These are phyloP conservation scores for Morus bassanus DNA, from an alignment of 2,797 vertebrate species.

Conservation along the genomic window DNA sequence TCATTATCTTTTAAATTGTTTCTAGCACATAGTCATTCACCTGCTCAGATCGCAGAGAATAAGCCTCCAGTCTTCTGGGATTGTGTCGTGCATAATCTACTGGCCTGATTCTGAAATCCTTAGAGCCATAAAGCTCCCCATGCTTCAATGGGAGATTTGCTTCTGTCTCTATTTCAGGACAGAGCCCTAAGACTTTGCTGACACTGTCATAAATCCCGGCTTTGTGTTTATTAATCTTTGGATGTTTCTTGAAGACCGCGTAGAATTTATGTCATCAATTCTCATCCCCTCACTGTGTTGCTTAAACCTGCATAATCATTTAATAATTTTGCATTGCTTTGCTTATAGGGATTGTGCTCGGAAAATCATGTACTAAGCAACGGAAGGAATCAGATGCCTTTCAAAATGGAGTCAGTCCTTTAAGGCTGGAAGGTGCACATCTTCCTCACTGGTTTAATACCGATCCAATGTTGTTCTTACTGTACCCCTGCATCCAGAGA, in stretches of 20 bases:
- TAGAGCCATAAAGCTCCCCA: background rate
- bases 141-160: conserved; percentile 31
- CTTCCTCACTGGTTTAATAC: background rate
- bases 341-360: background rate
- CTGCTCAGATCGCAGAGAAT: background rate
- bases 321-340: background rate
- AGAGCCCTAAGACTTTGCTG: conserved; percentile 60
- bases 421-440: background rate
- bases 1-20: background rate
- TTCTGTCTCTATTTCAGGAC: conserved; percentile 53
- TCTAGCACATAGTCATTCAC: background rate
- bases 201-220: conserved; percentile 55
- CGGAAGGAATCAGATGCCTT: background rate
- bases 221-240: conserved; percentile 28
- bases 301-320: background rate
- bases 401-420: background rate
- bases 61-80: background rate
- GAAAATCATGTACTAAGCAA: background rate
- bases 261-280: background rate
- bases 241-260: conserved; percentile 3
- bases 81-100: background rate
- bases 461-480: background rate
- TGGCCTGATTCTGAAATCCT: conserved; percentile 24
- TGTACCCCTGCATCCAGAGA: background rate
- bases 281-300: background rate